phyloP scores from a whole-genome alignment of 2,113 vertebrate species.

The Rhabdomys dilectus region DNA sequence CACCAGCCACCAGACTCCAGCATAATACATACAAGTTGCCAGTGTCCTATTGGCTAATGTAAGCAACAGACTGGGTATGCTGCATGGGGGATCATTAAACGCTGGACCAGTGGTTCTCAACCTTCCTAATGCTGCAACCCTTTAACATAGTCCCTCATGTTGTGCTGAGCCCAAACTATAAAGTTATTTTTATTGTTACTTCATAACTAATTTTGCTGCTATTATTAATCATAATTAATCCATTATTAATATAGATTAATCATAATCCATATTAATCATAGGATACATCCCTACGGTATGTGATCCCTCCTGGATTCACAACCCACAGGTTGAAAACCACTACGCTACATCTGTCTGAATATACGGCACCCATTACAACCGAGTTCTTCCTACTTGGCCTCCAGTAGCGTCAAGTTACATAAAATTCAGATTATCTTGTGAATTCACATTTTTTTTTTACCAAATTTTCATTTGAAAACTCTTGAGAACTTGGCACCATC shows the following conservation, averaged over 20 bases:
- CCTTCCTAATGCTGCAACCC: neutral
- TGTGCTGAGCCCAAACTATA: neutral
- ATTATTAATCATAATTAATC: no score
- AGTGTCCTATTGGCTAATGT: neutral
- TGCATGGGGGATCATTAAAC: neutral
- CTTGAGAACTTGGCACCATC: neutral
- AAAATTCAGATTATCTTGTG: constrained; percentile 10
- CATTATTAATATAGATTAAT: no score
- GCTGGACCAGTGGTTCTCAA: neutral
- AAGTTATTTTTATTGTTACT: neutral
- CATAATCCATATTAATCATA: no score
- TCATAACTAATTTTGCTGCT: neutral
- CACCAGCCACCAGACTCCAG: neutral
- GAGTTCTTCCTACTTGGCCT: neutral
- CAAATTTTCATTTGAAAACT: constrained; percentile 3
- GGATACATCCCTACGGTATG: neutral
- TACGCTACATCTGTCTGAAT: neutral
- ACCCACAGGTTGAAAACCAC: neutral
- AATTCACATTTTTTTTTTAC: constrained; percentile 41
- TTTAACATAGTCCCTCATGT: neutral
- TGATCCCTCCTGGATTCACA: neutral
- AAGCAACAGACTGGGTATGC: neutral
- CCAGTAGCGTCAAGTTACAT: neutral
- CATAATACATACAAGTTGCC: neutral
- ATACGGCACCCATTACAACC: neutral